phyloP scores from a whole-genome alignment of 1,140 invertebrate genomes.

The Tachypleus tridentatus region DNA sequence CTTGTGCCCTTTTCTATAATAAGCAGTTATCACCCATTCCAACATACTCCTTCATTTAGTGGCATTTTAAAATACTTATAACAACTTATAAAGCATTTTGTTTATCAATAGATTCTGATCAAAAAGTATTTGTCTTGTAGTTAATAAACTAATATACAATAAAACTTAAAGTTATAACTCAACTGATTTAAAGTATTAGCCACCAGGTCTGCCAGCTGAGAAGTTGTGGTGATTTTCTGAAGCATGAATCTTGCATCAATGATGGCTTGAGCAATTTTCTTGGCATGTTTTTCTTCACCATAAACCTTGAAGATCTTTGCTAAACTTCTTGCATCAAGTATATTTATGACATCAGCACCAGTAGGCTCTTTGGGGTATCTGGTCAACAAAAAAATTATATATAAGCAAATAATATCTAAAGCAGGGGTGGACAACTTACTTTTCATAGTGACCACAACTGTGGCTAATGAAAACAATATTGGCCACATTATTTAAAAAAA shows the following conservation, averaged over 20 bases:
- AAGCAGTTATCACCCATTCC: too few relatives aligned
- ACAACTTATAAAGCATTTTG: too few relatives aligned
- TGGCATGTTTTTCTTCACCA: slow-evolving; percentile 78
- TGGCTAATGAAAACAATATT: too few relatives aligned
- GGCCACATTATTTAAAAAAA: too few relatives aligned
- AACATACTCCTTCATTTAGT: too few relatives aligned
- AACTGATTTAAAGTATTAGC: slow-evolving; percentile 18
- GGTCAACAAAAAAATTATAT: neutral
- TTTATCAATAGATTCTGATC: too few relatives aligned
- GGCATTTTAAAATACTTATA: too few relatives aligned
- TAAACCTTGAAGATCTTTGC: slow-evolving; percentile 71
- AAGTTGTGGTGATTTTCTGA: slow-evolving; percentile 63
- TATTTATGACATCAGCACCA: slow-evolving; percentile 71
- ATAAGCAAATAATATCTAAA: neutral
- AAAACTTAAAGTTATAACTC: neutral
- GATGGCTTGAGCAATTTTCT: slow-evolving; percentile 74
- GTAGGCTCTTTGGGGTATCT: slow-evolving; percentile 50
- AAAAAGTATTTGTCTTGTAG: too few relatives aligned
- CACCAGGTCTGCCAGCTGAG: slow-evolving; percentile 67
- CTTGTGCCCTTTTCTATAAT: too few relatives aligned
- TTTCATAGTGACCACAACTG: too few relatives aligned
- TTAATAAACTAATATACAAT: too few relatives aligned
- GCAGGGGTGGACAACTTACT: too few relatives aligned
- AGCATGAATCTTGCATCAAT: slow-evolving; percentile 74
- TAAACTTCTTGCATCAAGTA: slow-evolving; percentile 61